Evolutionary conservation across 2,113 vertebrate species (phyloP).

Genomic region (Columba janthina): DNA sequence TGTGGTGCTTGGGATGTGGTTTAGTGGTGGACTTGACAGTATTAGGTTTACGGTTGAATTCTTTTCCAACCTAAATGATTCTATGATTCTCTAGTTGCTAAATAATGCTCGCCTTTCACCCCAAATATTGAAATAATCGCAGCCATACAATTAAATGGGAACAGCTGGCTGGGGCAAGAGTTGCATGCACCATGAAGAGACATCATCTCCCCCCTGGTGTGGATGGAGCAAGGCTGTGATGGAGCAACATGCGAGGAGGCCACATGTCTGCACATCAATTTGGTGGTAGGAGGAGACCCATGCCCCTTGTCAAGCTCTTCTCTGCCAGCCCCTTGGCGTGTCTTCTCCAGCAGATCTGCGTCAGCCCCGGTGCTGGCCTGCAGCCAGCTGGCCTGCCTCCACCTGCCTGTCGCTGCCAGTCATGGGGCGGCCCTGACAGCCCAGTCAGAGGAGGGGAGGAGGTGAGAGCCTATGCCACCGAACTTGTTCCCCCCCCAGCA

Average conservation of each 20-base stretch:
- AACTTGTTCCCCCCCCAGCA: fast-evolving
- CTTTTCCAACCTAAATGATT: not conserved
- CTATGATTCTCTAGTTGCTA: not conserved
- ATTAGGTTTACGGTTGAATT: not conserved
- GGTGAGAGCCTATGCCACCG: not conserved
- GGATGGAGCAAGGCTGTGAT: not conserved
- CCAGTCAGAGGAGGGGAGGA: not conserved
- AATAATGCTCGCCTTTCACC: not conserved
- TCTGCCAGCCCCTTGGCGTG: not conserved
- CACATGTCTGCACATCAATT: not conserved
- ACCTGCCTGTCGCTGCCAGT: constrained; percentile 27
- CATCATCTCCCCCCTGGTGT: not conserved
- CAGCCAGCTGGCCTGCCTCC: constrained; percentile 9
- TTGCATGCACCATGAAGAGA: not conserved
- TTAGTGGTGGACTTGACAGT: not conserved
- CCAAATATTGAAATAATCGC: not conserved
- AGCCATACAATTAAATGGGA: not conserved
- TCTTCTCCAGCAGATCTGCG: not conserved
- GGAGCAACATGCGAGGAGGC: not conserved
- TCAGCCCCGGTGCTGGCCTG: not conserved
- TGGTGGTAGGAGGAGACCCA: fast-evolving
- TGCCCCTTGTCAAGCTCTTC: not conserved
- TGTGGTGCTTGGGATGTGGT: not conserved
- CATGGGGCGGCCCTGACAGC: not conserved
- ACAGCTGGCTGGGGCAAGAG: not conserved